Percentiles rank a stretch among this genome's conserved stretches.
These are phyloP conservation scores for Cyphomyrus discorhynchus DNA, from an alignment of 2,113 vertebrate genomes.

Conservation along the genomic window DNA sequence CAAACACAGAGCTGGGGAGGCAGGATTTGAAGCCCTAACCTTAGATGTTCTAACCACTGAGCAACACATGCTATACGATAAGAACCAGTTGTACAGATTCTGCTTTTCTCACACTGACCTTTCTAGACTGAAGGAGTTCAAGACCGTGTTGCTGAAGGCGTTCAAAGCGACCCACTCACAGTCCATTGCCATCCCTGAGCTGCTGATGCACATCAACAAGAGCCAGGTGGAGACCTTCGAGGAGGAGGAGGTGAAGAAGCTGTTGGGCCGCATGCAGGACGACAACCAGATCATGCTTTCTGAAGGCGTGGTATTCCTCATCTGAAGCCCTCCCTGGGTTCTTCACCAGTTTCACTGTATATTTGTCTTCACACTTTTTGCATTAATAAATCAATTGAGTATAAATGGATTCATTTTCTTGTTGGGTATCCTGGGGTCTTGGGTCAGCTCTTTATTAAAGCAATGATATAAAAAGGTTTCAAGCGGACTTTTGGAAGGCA, in stretches of 20 bases:
- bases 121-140: constrained; percentile 49
- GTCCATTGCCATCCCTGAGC: constrained; percentile 43
- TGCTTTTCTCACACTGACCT: background rate
- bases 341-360: too few species aligned
- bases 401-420: background rate
- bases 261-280: constrained; percentile 51
- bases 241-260: constrained; percentile 41
- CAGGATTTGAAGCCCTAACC: background rate
- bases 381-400: constrained; percentile 30
- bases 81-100: background rate
- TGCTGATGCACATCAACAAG: constrained; percentile 45
- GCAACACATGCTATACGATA: background rate
- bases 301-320: constrained; percentile 54
- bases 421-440: background rate
- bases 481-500: background rate
- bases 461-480: background rate
- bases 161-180: constrained; percentile 49
- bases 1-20: background rate
- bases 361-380: background rate
- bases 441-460: background rate
- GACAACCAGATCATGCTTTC: constrained; percentile 60
- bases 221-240: constrained; percentile 38
- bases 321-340: constrained; percentile 20
- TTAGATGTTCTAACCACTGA: background rate
- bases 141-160: constrained; percentile 46